Conservation (phyloP, 1,140 invertebrate species). For the Tetramorium simillimum region DNA sequence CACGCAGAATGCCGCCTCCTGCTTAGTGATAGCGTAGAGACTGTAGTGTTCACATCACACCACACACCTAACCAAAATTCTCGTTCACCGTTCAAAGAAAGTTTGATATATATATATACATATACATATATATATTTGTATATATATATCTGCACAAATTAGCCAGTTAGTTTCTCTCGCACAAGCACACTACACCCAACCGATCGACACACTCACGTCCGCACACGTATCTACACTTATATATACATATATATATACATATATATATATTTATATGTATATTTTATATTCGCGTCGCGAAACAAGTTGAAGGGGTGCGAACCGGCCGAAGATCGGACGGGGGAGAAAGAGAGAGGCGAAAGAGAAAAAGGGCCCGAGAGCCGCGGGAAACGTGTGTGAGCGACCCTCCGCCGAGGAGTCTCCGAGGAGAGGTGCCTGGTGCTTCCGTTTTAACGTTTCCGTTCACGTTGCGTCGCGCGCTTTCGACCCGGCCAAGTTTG, state of each 20-base stretch:
- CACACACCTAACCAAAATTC: conserved; percentile 57
- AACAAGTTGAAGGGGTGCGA: conserved; percentile 19
- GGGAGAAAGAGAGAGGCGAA: background rate
- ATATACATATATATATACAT: no score
- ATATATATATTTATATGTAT: conserved; percentile 18
- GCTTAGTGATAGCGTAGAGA: conserved; percentile 84
- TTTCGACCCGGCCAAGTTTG: background rate
- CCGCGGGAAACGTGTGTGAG: background rate
- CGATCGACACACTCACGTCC: background rate
- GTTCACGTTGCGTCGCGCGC: background rate
- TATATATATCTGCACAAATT: conserved; percentile 43
- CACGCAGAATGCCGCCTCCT: conserved; percentile 77
- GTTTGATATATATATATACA: conserved; percentile 52
- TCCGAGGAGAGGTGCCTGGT: conserved; percentile 5
- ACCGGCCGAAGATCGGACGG: conserved; percentile 3
- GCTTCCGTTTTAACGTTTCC: background rate
- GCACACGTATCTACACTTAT: background rate
- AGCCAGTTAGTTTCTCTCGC: conserved; percentile 26
- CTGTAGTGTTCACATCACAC: conserved; percentile 81
- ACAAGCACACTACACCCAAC: background rate
- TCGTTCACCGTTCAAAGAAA: conserved; percentile 43
- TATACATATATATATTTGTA: conserved; percentile 12
- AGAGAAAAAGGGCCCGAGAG: background rate
- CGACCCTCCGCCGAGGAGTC: conserved; percentile 10
- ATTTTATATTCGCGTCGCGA: conserved; percentile 39